Evolutionary conservation across 2,797 vertebrate species (phyloP), one percentile per base, ranked within the genome.

Genomic region (Myiotriccus ornatus): DNA sequence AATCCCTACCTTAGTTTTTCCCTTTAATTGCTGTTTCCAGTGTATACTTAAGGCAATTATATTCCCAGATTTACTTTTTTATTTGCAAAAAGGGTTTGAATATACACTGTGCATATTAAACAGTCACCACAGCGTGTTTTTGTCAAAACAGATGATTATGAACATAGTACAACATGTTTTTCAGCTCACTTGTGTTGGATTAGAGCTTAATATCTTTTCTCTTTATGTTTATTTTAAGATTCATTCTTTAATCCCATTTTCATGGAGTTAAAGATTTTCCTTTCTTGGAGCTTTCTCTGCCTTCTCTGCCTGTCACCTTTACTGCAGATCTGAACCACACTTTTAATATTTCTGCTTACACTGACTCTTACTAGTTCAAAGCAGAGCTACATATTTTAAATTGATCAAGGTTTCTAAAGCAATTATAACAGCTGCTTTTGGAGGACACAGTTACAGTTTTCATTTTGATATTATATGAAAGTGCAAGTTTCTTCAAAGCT

Each of bases 291-390:
- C 44, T 73, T 86, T 90, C 59, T 43, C 75, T 64, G 43, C 17
- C 84, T 96, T 79, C 53, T 75, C 47, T 83, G 49, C 63, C 70
- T 84, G 43, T 89, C 69, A 74, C 76, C 88, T 96, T 85, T 81
- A n/a, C 69, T 80, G 62, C 43, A 30, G 87, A 78, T 77, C 79
- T 65, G 53, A 93, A 55, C 55, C 46, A 76, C 46, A 44, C 2
- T 57, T 74, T 30, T 32, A 89, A 71, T 79, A 84, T 75, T 95
- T 93, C 89, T 96, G 84, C 67, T 84, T 91, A 75, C 75, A 30
- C 44, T 84, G 57, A 49, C 69, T 90, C 70, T 86, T 82, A 88
- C 35, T 84, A 96, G 90, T 95, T 95, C 91, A 97, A 95, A 96
- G 89, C 67, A 68, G 32, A 89, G 63, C 79, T 91, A 84, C 78